Percentiles rank a stretch among this genome's conserved stretches.
Evolutionary conservation across 2,797 vertebrate species (phyloP).

Genomic region (Rhodeus uyekii): DNA sequence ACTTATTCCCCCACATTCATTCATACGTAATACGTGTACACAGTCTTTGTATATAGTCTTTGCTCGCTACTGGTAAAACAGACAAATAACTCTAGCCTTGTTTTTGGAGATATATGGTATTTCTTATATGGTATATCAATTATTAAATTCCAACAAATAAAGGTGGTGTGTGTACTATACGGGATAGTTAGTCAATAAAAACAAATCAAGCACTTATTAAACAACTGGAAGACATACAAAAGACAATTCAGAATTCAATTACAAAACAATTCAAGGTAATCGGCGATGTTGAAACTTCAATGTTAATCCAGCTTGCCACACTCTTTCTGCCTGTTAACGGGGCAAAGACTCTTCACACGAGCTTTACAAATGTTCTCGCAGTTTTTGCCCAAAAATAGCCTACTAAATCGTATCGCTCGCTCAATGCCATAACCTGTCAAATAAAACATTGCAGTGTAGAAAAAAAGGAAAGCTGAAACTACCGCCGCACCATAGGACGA

Average conservation of each 20-base stretch:
- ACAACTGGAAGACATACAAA: background rate
- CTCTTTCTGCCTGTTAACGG: conserved; percentile 11
- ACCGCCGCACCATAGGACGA: background rate
- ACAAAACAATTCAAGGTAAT: background rate
- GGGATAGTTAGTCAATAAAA: background rate
- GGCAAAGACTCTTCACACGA: conserved; percentile 11
- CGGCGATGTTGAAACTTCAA: no score
- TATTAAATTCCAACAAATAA: background rate
- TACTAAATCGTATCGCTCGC: background rate
- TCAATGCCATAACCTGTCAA: background rate
- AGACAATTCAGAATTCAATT: background rate
- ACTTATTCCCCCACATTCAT: background rate
- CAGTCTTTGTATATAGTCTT: background rate
- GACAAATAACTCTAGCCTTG: background rate
- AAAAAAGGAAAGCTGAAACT: conserved; percentile 1
- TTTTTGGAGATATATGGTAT: background rate
- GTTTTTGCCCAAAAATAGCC: background rate
- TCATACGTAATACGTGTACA: background rate
- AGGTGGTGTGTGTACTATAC: background rate
- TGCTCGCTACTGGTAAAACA: background rate
- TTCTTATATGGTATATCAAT: background rate
- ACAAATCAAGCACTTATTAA: background rate
- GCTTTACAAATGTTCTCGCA: background rate
- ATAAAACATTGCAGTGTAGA: background rate
- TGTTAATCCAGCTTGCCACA: background rate